phyloP scores from a whole-genome alignment of 2,113 vertebrate genomes.

The Pelmatolapia mariae region DNA sequence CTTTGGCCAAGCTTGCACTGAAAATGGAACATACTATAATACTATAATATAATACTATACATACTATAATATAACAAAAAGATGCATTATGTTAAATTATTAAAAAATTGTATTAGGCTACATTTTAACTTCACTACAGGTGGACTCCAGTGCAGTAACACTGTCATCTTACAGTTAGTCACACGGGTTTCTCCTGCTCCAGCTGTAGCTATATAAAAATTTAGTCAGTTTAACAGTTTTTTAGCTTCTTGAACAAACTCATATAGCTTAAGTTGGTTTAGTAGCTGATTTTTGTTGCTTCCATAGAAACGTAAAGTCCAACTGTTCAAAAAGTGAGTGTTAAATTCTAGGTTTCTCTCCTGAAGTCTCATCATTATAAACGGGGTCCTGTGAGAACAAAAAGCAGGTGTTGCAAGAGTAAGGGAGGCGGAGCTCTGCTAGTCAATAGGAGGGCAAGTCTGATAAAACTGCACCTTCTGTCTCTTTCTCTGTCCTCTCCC shows the following conservation, averaged over 20 bases:
- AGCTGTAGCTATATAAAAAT: background rate
- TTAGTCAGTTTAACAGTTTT: background rate
- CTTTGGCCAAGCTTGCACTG: background rate
- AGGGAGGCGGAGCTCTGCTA: background rate
- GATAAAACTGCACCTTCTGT: background rate
- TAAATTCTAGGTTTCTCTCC: background rate
- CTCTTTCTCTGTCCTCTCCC: background rate
- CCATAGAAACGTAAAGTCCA: background rate
- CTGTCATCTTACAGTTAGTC: background rate
- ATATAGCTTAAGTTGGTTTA: background rate
- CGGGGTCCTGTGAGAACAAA: background rate
- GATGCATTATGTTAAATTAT: background rate
- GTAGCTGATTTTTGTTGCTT: background rate
- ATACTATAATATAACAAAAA: background rate
- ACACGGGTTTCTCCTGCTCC: background rate
- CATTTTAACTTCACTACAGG: background rate
- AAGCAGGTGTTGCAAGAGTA: background rate
- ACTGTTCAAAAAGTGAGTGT: background rate
- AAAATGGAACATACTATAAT: background rate
- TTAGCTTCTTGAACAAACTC: background rate
- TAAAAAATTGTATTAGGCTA: background rate
- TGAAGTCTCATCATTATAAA: background rate
- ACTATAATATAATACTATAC: no score
- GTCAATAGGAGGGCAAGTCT: background rate
- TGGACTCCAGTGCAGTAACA: background rate